Evolutionary conservation across 2,888 invertebrate species (phyloP), one percentile per base, ranked within the genome.

Genomic region (Malacosoma neustria): DNA sequence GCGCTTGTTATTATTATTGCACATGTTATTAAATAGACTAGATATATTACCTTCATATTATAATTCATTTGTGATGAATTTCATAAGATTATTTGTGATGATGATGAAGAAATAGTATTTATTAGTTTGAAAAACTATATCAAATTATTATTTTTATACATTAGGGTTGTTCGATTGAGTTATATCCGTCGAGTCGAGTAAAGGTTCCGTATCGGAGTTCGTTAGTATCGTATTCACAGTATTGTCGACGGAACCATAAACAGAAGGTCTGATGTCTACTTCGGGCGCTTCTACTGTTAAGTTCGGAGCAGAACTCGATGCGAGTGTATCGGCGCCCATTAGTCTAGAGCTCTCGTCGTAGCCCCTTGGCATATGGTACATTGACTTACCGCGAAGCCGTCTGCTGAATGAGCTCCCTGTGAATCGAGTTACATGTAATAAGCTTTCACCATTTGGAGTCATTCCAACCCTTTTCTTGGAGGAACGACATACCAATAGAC

Each of bases 331-430:
- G 14, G 69, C 77, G 29, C 54, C 60, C 39, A 87, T 68, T n/a
- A 87, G 58, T 33, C 85, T 65, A 1, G 85, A 73, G 49, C 85
- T 89, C 51, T 91, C 91, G 40, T 90, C 90, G 34, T 84, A 88
- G 0, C 92, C 92, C 49, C 92, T 88, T 1, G 93, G 84, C 71
- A 93, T 88, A 48, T 91, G 91, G 70, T 93, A 93, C 75, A 89
- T 90, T 34, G 89, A 90, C 47, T 92, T 90, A n/a, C 94, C 93
- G 36, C 94, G 87, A 46, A 94, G 89, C 44, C 92, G 86, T 32
- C 94, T 88, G 61, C 93, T 93, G 47, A 94, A 88, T 11, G 93
- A 91, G 54, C 93, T 92, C 49, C 92, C 90, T 90, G 66, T 2
- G 39, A 45, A n/a, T n/a, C n/a, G n/a, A n/a, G n/a, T n/a, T n/a